phyloP scores from a whole-genome alignment of 2,888 invertebrate genomes.

The Philereme transversata region DNA sequence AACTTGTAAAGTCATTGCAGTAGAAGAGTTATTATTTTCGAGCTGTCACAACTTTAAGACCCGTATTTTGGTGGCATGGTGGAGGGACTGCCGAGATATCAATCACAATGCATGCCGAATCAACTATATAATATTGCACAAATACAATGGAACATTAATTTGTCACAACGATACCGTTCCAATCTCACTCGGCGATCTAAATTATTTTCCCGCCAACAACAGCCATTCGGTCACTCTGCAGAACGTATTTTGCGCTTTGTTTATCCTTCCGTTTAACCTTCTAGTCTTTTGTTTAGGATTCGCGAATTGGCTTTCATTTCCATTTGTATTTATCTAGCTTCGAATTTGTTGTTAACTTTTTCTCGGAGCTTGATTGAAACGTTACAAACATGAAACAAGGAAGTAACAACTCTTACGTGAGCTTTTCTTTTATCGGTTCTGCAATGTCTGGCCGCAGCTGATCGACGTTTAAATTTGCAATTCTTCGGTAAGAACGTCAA shows the following conservation, averaged over 20 bases:
- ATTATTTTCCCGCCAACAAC: too few relatives aligned
- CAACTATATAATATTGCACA: neutral
- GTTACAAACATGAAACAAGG: neutral
- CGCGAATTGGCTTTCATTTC: slow-evolving; percentile 4
- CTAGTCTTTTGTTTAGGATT: slow-evolving; percentile 6
- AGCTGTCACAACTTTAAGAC: neutral
- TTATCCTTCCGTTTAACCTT: slow-evolving; percentile 5
- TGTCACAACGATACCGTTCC: too few relatives aligned
- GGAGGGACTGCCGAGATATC: neutral
- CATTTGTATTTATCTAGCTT: slow-evolving; percentile 13
- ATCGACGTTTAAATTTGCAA: slow-evolving; percentile 6
- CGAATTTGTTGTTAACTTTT: slow-evolving; percentile 9
- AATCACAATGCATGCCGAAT: neutral
- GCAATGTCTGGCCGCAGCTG: slow-evolving; percentile 1
- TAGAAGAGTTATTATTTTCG: neutral
- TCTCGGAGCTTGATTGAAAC: slow-evolving; percentile 6
- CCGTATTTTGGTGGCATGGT: neutral
- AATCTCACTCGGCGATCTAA: too few relatives aligned
- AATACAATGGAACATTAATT: too few relatives aligned
- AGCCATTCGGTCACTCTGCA: neutral
- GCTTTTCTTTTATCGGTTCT: neutral
- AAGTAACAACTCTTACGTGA: neutral
- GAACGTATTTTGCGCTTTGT: neutral
- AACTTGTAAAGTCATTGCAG: too few relatives aligned
- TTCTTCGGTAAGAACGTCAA: slow-evolving; percentile 4